These are phyloP conservation scores for Panurus biarmicus DNA, from an alignment of 2,113 vertebrate species.

Conservation along the genomic window DNA sequence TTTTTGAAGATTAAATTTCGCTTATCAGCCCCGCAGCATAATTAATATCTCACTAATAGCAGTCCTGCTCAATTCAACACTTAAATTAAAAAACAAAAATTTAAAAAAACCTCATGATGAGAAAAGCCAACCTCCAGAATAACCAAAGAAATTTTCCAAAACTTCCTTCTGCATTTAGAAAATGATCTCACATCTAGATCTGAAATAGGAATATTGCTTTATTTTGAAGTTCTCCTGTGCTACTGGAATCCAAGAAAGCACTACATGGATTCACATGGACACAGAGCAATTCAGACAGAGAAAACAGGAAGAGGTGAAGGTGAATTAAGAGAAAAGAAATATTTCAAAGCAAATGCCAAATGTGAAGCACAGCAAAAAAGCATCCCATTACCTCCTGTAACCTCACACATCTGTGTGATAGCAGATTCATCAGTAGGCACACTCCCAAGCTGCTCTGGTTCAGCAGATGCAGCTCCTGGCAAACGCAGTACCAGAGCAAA, in stretches of 20 bases:
- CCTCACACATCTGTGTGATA: slow-evolving; percentile 98
- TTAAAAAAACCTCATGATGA: neutral
- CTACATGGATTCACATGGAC: neutral
- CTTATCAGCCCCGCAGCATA: neutral
- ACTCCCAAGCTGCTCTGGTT: slow-evolving; percentile 91
- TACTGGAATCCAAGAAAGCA: neutral
- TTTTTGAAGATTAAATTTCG: neutral
- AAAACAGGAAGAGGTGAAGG: neutral
- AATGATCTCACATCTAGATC: neutral
- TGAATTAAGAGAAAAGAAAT: neutral
- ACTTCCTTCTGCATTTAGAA: neutral
- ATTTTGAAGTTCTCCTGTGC: neutral
- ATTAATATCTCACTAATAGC: neutral
- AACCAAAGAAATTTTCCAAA: neutral
- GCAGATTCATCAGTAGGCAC: slow-evolving; percentile 94
- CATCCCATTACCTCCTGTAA: slow-evolving; percentile 86
- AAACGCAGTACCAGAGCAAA: slow-evolving; percentile 95
- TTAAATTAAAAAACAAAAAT: neutral
- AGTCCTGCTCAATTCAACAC: neutral
- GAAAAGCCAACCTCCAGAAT: neutral
- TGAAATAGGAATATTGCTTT: neutral
- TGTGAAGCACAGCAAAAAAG: neutral
- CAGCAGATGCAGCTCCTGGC: slow-evolving; percentile 85
- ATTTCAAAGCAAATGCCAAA: neutral
- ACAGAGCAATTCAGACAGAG: neutral